Evolutionary conservation across 2,113 vertebrate species (phyloP), one percentile per base, ranked within the genome.

Genomic region (Phainopepla nitens): DNA sequence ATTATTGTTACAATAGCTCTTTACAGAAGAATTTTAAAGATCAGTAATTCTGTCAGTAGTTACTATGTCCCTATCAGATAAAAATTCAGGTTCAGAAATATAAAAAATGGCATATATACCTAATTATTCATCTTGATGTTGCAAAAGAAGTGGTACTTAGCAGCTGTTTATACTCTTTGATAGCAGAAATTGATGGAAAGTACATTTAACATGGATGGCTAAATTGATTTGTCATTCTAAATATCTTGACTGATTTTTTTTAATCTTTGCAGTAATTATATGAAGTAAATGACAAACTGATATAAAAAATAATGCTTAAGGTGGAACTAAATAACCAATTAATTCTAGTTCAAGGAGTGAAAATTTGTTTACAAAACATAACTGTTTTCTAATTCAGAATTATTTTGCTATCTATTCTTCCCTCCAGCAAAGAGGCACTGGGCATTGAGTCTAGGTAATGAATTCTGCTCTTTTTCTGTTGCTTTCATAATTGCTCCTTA

Each of bases 141-240:
- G 33, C 60, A 95, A 58, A n/a, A 82, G 62, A 96, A 97, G 58
- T 86, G 57, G 41, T 92, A 94, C 19, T 50, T 81, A 95, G 90
- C 82, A 90, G 69, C 47, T 95, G 65, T 90, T 89, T 82, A 80
- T 72, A 94, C 51, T 80, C 72, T 61, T 87, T 82, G 85, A 27
- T 89, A 90, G 95, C 81, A 65, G 91, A 96, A 98, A 97, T 86
- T 93, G 92, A 96, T 97, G 86, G 65, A 96, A 97, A 82, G 21
- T 89, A 89, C 18, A 49, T 93, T 97, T 85, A 86, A 70, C 83
- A 24, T n/a, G 24, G 31, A 94, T 96, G 96, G 95, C 89, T 96
- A 95, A 87, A 97, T 92, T 96, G 96, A 96, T 93, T 91, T 97
- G 61, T 71, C 45, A 66, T 92, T 98, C 94, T 90, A 96, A 96